Percentiles rank a stretch among this genome's conserved stretches.
These are phyloP conservation scores for Leptoteleia sp. DNA, from an alignment of 1,140 invertebrate genomes.

Conservation along the genomic window DNA sequence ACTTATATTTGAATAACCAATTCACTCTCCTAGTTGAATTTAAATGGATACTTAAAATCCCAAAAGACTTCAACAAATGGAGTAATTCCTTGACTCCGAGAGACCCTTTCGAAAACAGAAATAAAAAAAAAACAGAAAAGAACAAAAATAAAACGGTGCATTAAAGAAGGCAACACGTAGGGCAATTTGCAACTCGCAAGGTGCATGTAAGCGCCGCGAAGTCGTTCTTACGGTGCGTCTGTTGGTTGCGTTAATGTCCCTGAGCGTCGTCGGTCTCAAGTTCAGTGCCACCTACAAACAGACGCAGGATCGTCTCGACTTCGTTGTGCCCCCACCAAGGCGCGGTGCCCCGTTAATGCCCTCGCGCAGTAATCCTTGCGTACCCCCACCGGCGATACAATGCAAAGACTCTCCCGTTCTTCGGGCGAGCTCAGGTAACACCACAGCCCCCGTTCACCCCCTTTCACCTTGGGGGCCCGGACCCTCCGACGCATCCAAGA, in stretches of 20 bases:
- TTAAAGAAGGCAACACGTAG: background rate
- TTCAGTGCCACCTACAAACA: conserved; percentile 70
- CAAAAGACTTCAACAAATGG: too few relatives aligned
- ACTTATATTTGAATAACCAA: too few relatives aligned
- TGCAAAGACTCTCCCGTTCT: conserved; percentile 42
- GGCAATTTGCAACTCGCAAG: conserved; percentile 23
- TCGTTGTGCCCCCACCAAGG: conserved; percentile 28
- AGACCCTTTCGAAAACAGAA: conserved; percentile 13
- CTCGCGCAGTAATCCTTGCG: conserved; percentile 29
- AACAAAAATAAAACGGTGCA: background rate
- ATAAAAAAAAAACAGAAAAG: too few relatives aligned
- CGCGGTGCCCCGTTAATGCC: conserved; percentile 37
- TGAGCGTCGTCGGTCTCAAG: conserved; percentile 59
- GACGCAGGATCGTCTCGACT: conserved; percentile 60
- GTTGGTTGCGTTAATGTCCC: conserved; percentile 35
- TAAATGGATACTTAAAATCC: too few relatives aligned
- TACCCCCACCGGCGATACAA: conserved; percentile 55
- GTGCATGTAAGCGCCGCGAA: conserved; percentile 25
- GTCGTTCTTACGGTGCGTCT: conserved; percentile 18
- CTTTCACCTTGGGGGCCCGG: conserved; percentile 57
- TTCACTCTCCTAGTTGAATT: too few relatives aligned
- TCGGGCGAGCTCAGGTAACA: conserved; percentile 66
- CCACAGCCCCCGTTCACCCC: conserved; percentile 56
- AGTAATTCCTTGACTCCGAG: conserved; percentile 22
- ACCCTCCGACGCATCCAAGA: conserved; percentile 61